Evolutionary conservation across 2,888 invertebrate species (phyloP), one percentile per base, ranked within the genome.

Genomic region (Tuberolachnus salignus): DNA sequence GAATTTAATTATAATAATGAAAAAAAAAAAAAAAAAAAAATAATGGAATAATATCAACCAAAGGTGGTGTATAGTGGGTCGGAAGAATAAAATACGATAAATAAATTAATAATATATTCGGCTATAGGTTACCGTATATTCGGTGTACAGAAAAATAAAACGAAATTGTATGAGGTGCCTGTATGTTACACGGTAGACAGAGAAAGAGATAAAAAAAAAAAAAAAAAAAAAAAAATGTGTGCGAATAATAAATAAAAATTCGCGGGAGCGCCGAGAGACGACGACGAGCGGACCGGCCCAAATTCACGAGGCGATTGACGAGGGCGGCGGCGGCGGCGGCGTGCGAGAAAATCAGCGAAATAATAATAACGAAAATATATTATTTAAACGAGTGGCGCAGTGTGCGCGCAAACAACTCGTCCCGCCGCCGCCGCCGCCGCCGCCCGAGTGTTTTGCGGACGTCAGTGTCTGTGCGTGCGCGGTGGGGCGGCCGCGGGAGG

Each of bases 291-390:
- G 23, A 51, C 34, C 63, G 16, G 63, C 1, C 73, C 34, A 10
- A 63, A 53, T 63, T 51, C 73, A 73, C 73, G 51, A 73, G 73
- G 14, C 73, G 63, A 73, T 63, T 73, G 73, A 44, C 63, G 55
- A 42, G 14, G 3, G 10, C 66, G 21, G 16, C 26, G 46, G 23
- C 16, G 34, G 53, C 19, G 34, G 71, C 14, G 61, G 49, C 46
- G 10, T 44, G 44, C 72, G 51, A 34, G 67, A 67, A 66, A 49
- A 55, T 55, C 1, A 44, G 59, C 59, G 42, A 26, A 51, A 26
- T 14, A 19, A 9, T 21, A 21, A 55, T 55, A 51, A 26, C 19
- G 11, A 9, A 4, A 21, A 55, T 55, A n/a, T n/a, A n/a, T n/a
- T n/a, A 14, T 34, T 34, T n/a, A 64, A 9, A 16, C 57, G 44